These are phyloP conservation scores for Chinchilla lanigera DNA, from an alignment of 2,113 vertebrate genomes.

Conservation along the genomic window DNA sequence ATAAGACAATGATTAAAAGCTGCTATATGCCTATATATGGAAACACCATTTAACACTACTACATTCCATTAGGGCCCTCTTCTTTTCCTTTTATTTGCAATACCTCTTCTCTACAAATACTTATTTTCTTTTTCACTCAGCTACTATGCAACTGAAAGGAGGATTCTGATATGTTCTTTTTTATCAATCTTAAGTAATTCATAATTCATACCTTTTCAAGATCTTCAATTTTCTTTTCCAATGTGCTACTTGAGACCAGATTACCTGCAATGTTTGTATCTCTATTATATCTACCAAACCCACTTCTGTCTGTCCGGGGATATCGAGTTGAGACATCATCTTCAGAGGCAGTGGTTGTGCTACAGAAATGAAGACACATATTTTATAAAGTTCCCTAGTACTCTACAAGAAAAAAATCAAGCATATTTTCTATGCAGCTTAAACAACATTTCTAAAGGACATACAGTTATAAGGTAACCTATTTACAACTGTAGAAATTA, in stretches of 20 bases:
- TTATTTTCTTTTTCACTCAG: background rate
- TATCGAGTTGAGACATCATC: conserved; percentile 90
- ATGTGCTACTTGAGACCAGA: conserved; percentile 83
- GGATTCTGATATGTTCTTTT: background rate
- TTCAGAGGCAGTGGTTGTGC: conserved; percentile 86
- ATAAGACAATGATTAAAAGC: background rate
- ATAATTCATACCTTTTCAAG: conserved; percentile 92
- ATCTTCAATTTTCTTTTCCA: conserved; percentile 96
- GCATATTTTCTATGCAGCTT: conserved; percentile 44
- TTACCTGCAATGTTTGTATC: conserved; percentile 87
- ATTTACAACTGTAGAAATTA: conserved; percentile 5
- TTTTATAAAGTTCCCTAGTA: conserved; percentile 23
- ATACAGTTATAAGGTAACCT: background rate
- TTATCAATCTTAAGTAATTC: conserved; percentile 54
- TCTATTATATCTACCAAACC: conserved; percentile 87
- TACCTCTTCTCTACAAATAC: background rate
- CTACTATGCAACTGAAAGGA: background rate
- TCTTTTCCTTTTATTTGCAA: background rate
- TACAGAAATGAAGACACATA: conserved; percentile 78
- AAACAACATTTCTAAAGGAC: conserved; percentile 17
- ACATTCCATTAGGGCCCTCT: background rate
- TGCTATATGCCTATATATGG: background rate
- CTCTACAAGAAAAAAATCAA: background rate
- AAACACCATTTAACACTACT: background rate
- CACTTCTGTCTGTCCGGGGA: conserved; percentile 86